A percentile compares a stretch with the other conserved stretches of the same genome.
phyloP scores from a whole-genome alignment of 2,888 invertebrate species.

The Orthosia gothica region DNA sequence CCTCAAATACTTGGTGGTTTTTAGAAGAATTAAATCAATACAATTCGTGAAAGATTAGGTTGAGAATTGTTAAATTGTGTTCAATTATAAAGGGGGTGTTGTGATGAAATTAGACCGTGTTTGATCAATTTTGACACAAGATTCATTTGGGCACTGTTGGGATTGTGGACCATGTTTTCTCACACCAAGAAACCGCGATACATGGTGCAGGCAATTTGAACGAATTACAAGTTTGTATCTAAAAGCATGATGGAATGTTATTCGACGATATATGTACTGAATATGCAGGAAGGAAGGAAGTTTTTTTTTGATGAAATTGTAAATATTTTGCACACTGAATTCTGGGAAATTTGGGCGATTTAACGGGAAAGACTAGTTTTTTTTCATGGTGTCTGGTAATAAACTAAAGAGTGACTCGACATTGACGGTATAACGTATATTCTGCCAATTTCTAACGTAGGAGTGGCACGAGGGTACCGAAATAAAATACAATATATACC shows the following conservation, averaged over 20 bases:
- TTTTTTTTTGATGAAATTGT: background rate
- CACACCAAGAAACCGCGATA: constrained; percentile 13
- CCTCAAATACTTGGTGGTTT: constrained; percentile 42
- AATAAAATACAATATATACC: constrained; percentile 46
- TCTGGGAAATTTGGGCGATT: background rate
- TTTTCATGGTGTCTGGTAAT: constrained; percentile 29
- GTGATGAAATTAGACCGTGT: constrained; percentile 34
- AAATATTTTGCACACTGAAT: constrained; percentile 22
- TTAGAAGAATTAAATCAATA: constrained; percentile 20
- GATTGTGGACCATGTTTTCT: constrained; percentile 8
- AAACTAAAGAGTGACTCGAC: constrained; percentile 8
- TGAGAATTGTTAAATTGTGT: constrained; percentile 38
- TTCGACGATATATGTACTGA: background rate
- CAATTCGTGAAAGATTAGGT: constrained; percentile 35
- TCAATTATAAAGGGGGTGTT: constrained; percentile 39
- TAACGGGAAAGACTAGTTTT: constrained; percentile 15
- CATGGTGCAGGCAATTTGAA: constrained; percentile 14
- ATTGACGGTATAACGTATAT: constrained; percentile 41
- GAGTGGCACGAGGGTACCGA: constrained; percentile 56
- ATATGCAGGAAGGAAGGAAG: constrained; percentile 32
- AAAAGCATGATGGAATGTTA: constrained; percentile 5
- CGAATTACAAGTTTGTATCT: constrained; percentile 19
- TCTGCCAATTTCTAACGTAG: constrained; percentile 59
- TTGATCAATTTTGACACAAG: constrained; percentile 46
- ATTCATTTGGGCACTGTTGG: constrained; percentile 19